Base-by-base conservation (phyloP, 2,113 vertebrate genomes). In the Pampusana beccarii region DNA sequence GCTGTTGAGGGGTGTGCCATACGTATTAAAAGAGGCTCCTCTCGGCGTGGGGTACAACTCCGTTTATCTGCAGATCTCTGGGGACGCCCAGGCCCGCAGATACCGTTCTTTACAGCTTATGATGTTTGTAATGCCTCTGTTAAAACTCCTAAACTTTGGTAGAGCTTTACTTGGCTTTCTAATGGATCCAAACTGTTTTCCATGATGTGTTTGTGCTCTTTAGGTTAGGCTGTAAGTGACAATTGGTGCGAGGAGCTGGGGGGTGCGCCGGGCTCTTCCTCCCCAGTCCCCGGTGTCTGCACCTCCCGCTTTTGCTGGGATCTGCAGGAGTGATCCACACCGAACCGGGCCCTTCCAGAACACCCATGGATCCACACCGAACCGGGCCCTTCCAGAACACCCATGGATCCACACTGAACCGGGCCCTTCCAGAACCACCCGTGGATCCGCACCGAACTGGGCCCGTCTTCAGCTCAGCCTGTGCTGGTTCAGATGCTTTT, bases 31-130 rank as follows among this genome's bases (percentile, higher is more conserved):
- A 86, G 75, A 64, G 92, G 71, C 83, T 82, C 80, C 92, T 92
- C 33, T 20, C 25, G 86, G 65, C 57, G 79, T 36, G 82, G 80
- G 10, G 13, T 93, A 33, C 80, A 85, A 80, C 66, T 87, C 82
- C 82, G 86, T 96, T 96, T 95, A 92, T 96, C 90, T 90, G 85
- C 24, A 57, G 88, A 90, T 93, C 96, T 93, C 92, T 18, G 50
- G 94, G 94, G 96, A 94, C 0, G 10, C 74, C 90, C 16, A 38
- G 73, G 73, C 85, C 88, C 69, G 19, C 61, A 50, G 85, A 85
- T 89, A 87, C 71, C 75, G 21, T 14, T 26, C 56, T 73, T 53
- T 31, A 16, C 12, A 53, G 18, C 58, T 80, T 18, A 5, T 71
- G 16, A 16, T 16, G 48, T 74, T 69, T n/a, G 36, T 53, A 7